Evolutionary conservation across 2,888 invertebrate genomes (phyloP).

Genomic region (Luffia ferchaultella): DNA sequence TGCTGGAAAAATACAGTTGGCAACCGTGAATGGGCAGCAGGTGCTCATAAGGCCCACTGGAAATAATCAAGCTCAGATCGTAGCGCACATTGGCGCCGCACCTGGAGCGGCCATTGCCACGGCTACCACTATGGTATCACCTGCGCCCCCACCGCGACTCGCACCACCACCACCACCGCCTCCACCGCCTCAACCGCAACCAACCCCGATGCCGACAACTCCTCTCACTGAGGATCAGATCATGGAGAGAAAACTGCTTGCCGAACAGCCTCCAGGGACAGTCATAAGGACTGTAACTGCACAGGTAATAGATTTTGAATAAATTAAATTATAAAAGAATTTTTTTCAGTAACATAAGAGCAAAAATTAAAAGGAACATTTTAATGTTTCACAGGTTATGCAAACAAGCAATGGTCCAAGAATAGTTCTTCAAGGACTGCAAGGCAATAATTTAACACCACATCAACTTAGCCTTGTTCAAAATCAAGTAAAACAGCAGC

Average conservation of each 20-base stretch:
- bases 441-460: constrained; percentile 82
- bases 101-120: constrained; percentile 26
- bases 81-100: constrained; percentile 73
- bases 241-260: constrained; percentile 76
- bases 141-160: constrained; percentile 20
- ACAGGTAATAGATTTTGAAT: constrained; percentile 47
- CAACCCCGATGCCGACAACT: constrained; percentile 18
- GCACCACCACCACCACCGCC: constrained; percentile 19
- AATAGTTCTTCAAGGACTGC: constrained; percentile 85
- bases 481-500: constrained; percentile 88
- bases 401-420: constrained; percentile 86
- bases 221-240: constrained; percentile 54
- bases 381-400: constrained; percentile 65
- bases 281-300: constrained; percentile 88
- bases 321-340: background rate
- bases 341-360: background rate
- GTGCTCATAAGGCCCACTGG: constrained; percentile 82
- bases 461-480: constrained; percentile 85
- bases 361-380: background rate
- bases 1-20: constrained; percentile 82
- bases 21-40: constrained; percentile 86
- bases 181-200: constrained; percentile 19
- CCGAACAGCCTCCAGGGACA: constrained; percentile 85
- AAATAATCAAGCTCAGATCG: constrained; percentile 80
- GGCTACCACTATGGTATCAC: constrained; percentile 18